Base-by-base conservation (phyloP, 2,113 vertebrate genomes). In the Emydocephalus ijimae region DNA sequence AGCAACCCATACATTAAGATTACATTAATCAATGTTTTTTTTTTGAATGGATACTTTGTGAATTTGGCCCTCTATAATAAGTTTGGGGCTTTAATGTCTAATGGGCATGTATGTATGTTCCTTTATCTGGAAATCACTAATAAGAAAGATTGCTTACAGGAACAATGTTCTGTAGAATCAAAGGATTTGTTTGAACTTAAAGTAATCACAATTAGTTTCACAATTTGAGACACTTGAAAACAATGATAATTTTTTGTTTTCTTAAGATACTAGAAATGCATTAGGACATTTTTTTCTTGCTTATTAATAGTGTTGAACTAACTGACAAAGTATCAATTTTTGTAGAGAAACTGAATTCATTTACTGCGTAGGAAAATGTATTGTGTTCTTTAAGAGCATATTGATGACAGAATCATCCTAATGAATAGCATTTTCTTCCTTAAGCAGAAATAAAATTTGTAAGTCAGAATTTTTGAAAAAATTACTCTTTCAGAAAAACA, bases 161-260 rank as follows among this genome's bases (percentile, higher is more conserved):
- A 18, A 69, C 12, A 18, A 50, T 52, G 11, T 52, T 52, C 50
- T 12, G 11, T 10, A 52, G 10, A 12, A 52, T 52, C 11, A 52
- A 52, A 52, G 50, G 50, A 52, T 52, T 52, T 52, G 9, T 52
- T 52, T 52, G 50, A 52, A 52, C 50, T 52, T 10, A 50, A 91
- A 94, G 0, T 95, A 29, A 95, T 92, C 3, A 85, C 92, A 15
- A 91, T 90, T 91, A 95, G 69, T 93, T 93, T 95, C 90, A 90
- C 93, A 90, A 87, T 97, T 95, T 95, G 91, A 96, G 93, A 95
- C 93, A 85, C 55, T 94, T 93, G 61, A 92, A 87, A 91, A 96
- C 57, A 93, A 23, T 92, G 93, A 96, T 92, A 95, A 95, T 87
- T 91, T 91, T 29, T 95, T 90, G 48, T 92, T 90, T 59, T 92